These are phyloP conservation scores for Phyllopteryx taeniolatus DNA, from an alignment of 2,113 vertebrate genomes.

Conservation along the genomic window DNA sequence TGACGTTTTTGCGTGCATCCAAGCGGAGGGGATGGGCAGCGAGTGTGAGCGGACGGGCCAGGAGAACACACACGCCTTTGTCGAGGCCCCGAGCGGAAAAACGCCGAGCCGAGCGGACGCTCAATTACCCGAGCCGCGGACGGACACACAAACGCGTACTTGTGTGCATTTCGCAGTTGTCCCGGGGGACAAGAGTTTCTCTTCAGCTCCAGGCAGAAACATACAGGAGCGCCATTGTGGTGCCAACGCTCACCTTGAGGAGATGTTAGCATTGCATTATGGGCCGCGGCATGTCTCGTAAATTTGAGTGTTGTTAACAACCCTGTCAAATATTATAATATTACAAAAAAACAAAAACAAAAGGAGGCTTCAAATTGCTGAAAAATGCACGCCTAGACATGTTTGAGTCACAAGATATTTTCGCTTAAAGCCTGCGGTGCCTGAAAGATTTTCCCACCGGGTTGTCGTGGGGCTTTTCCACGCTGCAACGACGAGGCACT, in stretches of 20 bases:
- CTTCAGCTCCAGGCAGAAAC: constrained; percentile 40
- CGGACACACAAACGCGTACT: constrained; percentile 36
- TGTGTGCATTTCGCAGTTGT: constrained; percentile 53
- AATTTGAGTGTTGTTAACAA: background rate
- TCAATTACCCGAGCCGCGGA: constrained; percentile 1
- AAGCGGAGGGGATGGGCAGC: constrained; percentile 12
- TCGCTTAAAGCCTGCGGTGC: too few relatives aligned
- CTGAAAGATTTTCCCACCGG: too few relatives aligned
- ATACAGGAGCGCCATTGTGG: constrained; percentile 23
- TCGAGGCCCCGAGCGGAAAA: constrained; percentile 55
- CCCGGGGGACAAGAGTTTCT: constrained; percentile 42
- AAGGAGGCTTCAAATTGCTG: too few relatives aligned
- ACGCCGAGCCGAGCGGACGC: constrained; percentile 61
- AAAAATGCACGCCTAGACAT: too few relatives aligned
- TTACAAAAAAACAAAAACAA: background rate
- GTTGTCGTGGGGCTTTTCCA: too few relatives aligned
- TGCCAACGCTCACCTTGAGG: constrained; percentile 7
- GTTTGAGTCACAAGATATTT: too few relatives aligned
- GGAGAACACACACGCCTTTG: constrained; percentile 62
- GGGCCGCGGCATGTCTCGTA: background rate
- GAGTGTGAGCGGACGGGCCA: constrained; percentile 50
- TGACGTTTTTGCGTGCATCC: too few relatives aligned
- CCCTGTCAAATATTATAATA: background rate
- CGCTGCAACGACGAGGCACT: too few relatives aligned
- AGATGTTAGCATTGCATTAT: constrained; percentile 20